phyloP scores from a whole-genome alignment of 2,888 invertebrate species.

The Drosophila prolongata region DNA sequence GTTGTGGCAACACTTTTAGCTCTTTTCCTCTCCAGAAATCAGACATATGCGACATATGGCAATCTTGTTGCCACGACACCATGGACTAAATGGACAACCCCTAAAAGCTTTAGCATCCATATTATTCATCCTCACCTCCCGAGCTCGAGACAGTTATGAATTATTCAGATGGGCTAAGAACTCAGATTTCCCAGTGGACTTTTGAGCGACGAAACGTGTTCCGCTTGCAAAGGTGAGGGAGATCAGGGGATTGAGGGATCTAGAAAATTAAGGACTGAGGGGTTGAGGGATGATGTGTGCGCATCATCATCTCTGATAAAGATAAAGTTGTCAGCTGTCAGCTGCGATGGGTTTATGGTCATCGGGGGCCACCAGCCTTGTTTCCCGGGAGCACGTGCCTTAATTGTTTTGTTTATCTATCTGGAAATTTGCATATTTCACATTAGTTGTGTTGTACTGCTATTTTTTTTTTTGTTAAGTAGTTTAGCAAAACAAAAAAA shows the following conservation, averaged over 20 bases:
- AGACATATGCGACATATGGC: slow-evolving; percentile 48
- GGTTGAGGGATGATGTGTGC: slow-evolving; percentile 11
- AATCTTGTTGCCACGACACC: slow-evolving; percentile 25
- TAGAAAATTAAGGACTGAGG: neutral
- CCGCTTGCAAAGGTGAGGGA: slow-evolving; percentile 39
- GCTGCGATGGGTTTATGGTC: slow-evolving; percentile 30
- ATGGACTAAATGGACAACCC: slow-evolving; percentile 46
- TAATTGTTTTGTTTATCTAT: slow-evolving; percentile 76
- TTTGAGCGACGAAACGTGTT: slow-evolving; percentile 74
- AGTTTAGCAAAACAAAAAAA: slow-evolving; percentile 74
- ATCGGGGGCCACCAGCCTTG: slow-evolving; percentile 34
- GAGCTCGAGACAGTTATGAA: slow-evolving; percentile 60
- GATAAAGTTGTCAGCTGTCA: slow-evolving; percentile 69
- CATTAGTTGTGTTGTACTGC: slow-evolving; percentile 48
- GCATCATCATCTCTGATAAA: slow-evolving; percentile 49
- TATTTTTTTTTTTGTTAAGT: slow-evolving; percentile 47
- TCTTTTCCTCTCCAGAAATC: too few relatives aligned
- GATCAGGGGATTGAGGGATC: slow-evolving; percentile 16
- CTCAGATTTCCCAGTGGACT: slow-evolving; percentile 72
- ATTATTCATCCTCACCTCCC: slow-evolving; percentile 16
- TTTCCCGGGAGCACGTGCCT: slow-evolving; percentile 62
- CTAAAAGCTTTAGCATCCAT: slow-evolving; percentile 28
- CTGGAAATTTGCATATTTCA: slow-evolving; percentile 65
- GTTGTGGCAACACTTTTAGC: slow-evolving; percentile 38
- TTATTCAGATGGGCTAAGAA: slow-evolving; percentile 55